Evolutionary conservation across 2,888 invertebrate genomes (phyloP), one percentile per base, ranked within the genome.

Genomic region (Xestoiulus laeticollis): DNA sequence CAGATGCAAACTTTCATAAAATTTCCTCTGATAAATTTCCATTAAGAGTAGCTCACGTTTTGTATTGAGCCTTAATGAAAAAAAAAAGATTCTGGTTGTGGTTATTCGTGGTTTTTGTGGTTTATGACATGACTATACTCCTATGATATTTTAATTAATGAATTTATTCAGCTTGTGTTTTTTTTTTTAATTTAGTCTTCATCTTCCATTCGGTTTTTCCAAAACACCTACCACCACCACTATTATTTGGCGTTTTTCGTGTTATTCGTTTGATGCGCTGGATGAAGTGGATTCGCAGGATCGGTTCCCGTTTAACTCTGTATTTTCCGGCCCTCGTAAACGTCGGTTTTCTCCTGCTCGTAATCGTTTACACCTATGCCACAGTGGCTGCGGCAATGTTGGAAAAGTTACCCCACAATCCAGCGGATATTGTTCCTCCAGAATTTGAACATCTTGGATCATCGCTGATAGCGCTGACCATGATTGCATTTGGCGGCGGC

Each of bases 251-350:
- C 30, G 30, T 86, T 10, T 33, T 86, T 14, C n/a, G 48, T n/a
- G 44, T 86, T 3, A 3, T 86, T 48, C 86, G 86, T 48, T 26
- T 86, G 16, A 30, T 33, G 26, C 44, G 86, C 12, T 59, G 48
- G 26, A 19, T 86, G 30, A 86, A 26, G 53, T 30, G 30, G 26
- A 19, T 86, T 86, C 86, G 86, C 10, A 12, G 59, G 26, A 33
- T 86, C 26, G 22, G 12, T 12, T 48, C 59, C 1, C 43, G 53
- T 14, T 59, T 86, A 59, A 3, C 6, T 14, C 14, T 44, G 22
- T 59, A 26, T 5, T 14, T 26, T 4, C 53, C 86, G 12, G 86
- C 59, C 48, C 26, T 86, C 19, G 14, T 16, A 14, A 86, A 86
- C 53, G 53, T 86, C 26, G 33, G 48, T 3, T 59, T 86, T 85